Percentiles rank a stretch among this genome's conserved stretches.
phyloP scores from a whole-genome alignment of 2,113 vertebrate genomes.

The Catharus minimus region DNA sequence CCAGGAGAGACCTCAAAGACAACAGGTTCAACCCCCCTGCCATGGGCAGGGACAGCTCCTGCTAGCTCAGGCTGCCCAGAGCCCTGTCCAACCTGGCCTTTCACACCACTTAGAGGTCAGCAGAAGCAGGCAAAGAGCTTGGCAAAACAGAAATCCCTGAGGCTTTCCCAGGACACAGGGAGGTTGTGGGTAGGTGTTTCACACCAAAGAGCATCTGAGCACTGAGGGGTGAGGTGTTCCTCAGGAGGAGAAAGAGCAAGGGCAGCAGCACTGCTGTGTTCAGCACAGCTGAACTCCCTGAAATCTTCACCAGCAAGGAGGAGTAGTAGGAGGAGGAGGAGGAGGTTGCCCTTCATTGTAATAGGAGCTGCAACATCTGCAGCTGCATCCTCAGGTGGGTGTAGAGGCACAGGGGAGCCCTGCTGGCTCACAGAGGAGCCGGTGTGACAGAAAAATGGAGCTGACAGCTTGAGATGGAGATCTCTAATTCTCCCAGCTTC shows the following conservation, averaged over 20 bases:
- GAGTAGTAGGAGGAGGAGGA: background rate
- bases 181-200: background rate
- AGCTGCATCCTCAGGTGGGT: background rate
- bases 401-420: background rate
- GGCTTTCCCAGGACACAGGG: background rate
- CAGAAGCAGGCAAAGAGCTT: background rate
- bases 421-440: background rate
- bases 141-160: background rate
- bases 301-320: background rate
- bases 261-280: background rate
- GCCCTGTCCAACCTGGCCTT: background rate
- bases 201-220: background rate
- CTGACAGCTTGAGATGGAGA: background rate
- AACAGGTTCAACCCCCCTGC: background rate
- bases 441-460: background rate
- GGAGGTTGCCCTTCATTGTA: background rate
- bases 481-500: background rate
- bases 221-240: accelerated
- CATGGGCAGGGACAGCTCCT: background rate
- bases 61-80: background rate
- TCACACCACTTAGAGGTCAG: background rate
- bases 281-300: background rate
- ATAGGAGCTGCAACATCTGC: background rate
- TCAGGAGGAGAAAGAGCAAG: background rate
- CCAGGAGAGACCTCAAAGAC: background rate